These are phyloP conservation scores for Micronycteris hirsuta DNA, from an alignment of 2,113 vertebrate genomes.

Conservation along the genomic window DNA sequence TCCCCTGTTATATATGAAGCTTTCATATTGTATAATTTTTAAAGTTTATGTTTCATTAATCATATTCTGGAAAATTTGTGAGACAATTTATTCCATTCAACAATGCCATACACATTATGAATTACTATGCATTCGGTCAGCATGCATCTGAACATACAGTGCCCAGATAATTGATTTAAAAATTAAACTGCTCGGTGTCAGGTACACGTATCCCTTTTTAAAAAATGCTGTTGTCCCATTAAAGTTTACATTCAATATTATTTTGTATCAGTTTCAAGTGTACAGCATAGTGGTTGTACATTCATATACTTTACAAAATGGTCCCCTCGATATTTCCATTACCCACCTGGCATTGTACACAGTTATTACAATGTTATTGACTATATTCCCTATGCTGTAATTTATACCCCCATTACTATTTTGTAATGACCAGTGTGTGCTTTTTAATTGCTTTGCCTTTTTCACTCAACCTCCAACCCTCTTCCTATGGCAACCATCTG, in stretches of 20 bases:
- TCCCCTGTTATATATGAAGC: background rate
- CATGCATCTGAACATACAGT: background rate
- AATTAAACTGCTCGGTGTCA: background rate
- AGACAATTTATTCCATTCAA: background rate
- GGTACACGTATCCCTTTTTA: background rate
- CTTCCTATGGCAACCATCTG: background rate
- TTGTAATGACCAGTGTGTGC: background rate
- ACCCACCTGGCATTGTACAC: background rate
- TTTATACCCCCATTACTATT: background rate
- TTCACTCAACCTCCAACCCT: background rate
- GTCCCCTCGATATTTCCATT: background rate
- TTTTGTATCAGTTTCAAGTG: background rate
- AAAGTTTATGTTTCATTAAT: background rate
- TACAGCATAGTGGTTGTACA: background rate
- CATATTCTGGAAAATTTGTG: background rate
- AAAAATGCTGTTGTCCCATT: background rate
- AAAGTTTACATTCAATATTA: background rate
- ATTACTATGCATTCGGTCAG: background rate
- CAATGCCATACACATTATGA: background rate
- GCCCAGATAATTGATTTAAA: background rate
- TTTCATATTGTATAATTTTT: background rate
- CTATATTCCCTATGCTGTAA: background rate
- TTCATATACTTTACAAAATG: background rate
- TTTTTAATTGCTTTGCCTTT: background rate
- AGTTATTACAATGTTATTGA: background rate